Base-by-base conservation (phyloP, 2,888 invertebrate species). In the Philereme vetulata region DNA sequence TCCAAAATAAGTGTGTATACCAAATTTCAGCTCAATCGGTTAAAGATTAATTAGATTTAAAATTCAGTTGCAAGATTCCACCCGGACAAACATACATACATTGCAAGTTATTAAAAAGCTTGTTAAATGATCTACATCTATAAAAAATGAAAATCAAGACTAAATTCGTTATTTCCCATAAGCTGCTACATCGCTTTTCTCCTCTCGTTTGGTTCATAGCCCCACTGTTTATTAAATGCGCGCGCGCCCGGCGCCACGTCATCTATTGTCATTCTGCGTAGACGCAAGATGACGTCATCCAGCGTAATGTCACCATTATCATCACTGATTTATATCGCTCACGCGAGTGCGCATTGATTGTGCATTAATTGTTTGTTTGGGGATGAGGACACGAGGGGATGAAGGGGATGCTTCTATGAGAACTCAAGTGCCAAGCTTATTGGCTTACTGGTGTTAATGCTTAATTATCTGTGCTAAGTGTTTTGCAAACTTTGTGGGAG, bases 331-430 rank as follows among this genome's bases (percentile, higher is more conserved):
- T 90, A 90, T 90, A 83, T 80, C 80, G 77, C 80, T 72, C 84
- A 85, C 81, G 74, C 78, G 88, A 86, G 84, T 84, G 82, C 79
- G 72, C 75, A 75, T 78, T 85, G 89, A 90, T 90, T 86, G 88
- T 85, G 72, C 76, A 84, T 88, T 90, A 89, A 90, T 90, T 86
- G 87, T 90, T 90, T 91, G 88, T 91, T 91, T 90, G 69, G 67
- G 70, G 71, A 46, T 40, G 71, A 21, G 21, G 21, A 21, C 21
- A 21, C 21, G 21, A 21, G 21, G 21, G 21, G 21, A 21, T 21
- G 21, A 21, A 21, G 78, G 81, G 42, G 83, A 78, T 77, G 75
- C 66, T 68, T 72, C 72, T 81, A 81, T 86, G 88, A 81, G 89
- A 89, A 86, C 69, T 78, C 75, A 75, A 77, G 74, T 82, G 78